Conservation (phyloP, 1,140 invertebrate genomes). For the Hypsibius dujardini region DNA sequence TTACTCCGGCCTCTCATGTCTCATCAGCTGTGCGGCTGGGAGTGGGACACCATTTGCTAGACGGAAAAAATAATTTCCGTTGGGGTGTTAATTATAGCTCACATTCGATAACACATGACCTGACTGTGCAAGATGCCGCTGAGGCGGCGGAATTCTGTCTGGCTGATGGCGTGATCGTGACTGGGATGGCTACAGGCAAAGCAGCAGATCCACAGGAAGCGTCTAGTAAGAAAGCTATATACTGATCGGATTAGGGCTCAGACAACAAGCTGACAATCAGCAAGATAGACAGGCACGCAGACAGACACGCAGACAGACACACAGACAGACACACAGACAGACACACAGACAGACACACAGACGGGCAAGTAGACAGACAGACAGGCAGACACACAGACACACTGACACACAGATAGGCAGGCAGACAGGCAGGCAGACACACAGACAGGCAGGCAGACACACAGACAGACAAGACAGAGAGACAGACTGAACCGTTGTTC, state of each 20-base stretch:
- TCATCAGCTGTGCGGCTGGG: too few species aligned
- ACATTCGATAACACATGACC: slow-evolving; percentile 55
- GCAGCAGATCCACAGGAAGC: slow-evolving; percentile 42
- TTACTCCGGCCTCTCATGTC: too few species aligned
- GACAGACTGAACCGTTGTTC: background rate
- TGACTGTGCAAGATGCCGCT: slow-evolving; percentile 49
- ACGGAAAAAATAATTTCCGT: slow-evolving; percentile 16
- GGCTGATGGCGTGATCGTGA: slow-evolving; percentile 57
- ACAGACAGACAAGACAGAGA: too few species aligned
- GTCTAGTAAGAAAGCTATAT: slow-evolving; percentile 31
- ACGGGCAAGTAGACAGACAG: too few species aligned
- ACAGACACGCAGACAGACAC: too few species aligned
- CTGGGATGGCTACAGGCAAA: slow-evolving; percentile 50
- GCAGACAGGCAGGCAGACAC: too few species aligned
- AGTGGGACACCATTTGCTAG: background rate
- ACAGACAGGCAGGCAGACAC: too few species aligned
- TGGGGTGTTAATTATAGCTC: slow-evolving; percentile 38
- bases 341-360: too few species aligned
- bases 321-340: too few species aligned
- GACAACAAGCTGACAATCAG: background rate
- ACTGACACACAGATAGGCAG: too few species aligned
- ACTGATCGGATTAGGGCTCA: background rate
- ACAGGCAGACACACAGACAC: too few species aligned
- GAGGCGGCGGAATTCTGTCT: slow-evolving; percentile 60
- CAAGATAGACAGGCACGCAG: background rate